A percentile compares a stretch with the other conserved stretches of the same genome.
These are phyloP conservation scores for Sebastes iracundus DNA, from an alignment of 2,797 vertebrate species.

Conservation along the genomic window DNA sequence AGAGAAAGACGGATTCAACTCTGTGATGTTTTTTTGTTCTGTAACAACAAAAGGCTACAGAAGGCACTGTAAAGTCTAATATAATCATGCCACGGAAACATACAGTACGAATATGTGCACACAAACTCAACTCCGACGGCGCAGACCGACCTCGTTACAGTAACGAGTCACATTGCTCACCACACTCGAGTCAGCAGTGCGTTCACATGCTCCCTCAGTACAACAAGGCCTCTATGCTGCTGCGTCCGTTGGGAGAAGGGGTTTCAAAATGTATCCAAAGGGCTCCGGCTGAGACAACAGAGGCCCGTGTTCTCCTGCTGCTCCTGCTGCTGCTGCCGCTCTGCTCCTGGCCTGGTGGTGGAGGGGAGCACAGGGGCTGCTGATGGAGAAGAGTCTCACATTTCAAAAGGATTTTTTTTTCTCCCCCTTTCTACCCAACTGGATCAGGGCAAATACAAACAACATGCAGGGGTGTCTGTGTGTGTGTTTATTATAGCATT, in stretches of 20 bases:
- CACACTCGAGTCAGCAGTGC: conserved; percentile 76
- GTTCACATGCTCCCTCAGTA: conserved; percentile 78
- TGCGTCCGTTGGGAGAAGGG: conserved; percentile 58
- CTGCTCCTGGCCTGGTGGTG: conserved; percentile 53
- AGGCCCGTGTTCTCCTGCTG: conserved; percentile 71
- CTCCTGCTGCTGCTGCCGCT: conserved; percentile 29
- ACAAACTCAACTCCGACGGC: background rate
- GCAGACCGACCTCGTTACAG: conserved; percentile 58
- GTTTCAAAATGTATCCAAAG: conserved; percentile 70
- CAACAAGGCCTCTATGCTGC: conserved; percentile 75
- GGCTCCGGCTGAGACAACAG: conserved; percentile 74
- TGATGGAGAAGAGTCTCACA: conserved; percentile 67
- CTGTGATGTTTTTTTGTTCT: background rate
- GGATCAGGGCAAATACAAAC: conserved; percentile 64
- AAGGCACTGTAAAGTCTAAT: background rate
- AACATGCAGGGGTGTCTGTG: conserved; percentile 36
- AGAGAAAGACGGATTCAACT: background rate
- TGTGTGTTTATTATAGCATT: conserved; percentile 48
- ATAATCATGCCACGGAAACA: background rate
- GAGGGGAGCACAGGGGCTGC: conserved; percentile 52
- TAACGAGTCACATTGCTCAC: conserved; percentile 73
- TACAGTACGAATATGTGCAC: background rate
- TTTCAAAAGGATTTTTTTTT: conserved; percentile 69
- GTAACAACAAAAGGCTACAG: background rate
- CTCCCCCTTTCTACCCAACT: conserved; percentile 13